Conservation (phyloP, 1,140 invertebrate genomes). For the Batillaria attramentaria region DNA sequence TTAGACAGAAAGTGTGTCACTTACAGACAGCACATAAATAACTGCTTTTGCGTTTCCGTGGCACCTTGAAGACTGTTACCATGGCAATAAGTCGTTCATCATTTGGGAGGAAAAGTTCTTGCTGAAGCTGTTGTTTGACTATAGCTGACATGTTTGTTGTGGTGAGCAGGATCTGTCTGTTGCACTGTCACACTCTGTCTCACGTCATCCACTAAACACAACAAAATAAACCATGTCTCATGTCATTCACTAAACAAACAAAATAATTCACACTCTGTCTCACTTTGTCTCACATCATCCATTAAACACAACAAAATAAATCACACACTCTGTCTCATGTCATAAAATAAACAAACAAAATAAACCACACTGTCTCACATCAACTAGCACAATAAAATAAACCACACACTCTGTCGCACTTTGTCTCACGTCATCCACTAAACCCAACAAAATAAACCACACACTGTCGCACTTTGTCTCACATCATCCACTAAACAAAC, state of each 20-base stretch:
- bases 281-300: background rate
- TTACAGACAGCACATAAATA: constrained; percentile 85
- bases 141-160: constrained; percentile 79
- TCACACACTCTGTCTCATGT: background rate
- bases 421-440: no score
- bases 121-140: constrained; percentile 85
- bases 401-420: no score
- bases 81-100: constrained; percentile 87
- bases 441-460: no score
- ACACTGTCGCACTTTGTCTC: no score
- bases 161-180: background rate
- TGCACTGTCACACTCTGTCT: no score
- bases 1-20: no score
- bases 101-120: constrained; percentile 85
- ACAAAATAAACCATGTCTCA: background rate
- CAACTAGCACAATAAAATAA: background rate
- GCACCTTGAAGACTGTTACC: constrained; percentile 81
- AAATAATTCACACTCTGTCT: background rate
- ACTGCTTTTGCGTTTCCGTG: constrained; percentile 86
- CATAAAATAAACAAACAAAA: background rate
- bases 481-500: no score
- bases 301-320: background rate
- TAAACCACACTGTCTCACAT: background rate
- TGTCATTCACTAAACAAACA: background rate
- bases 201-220: background rate